These are phyloP conservation scores for Deilephila elpenor DNA, from an alignment of 2,888 invertebrate genomes.

Conservation along the genomic window DNA sequence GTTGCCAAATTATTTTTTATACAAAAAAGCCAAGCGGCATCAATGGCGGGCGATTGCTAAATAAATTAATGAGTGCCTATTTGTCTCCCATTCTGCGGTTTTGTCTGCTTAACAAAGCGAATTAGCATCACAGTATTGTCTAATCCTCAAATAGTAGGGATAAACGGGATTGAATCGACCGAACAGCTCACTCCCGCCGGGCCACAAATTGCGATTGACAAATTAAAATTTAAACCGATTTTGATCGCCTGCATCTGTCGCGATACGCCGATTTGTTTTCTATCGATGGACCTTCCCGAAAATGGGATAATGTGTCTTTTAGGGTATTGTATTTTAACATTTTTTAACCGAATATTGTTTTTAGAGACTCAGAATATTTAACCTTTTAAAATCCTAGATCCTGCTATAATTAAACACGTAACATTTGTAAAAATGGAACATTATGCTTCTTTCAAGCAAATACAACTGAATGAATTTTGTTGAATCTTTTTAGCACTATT, in stretches of 20 bases:
- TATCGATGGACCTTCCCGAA: not conserved
- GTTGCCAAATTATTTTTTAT: too few species aligned
- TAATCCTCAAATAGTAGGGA: not conserved
- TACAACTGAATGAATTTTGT: too few species aligned
- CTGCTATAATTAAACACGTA: too few species aligned
- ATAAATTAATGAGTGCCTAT: not conserved
- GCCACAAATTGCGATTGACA: constrained; percentile 32
- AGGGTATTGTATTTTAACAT: not conserved
- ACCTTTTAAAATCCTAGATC: too few species aligned
- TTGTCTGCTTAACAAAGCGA: not conserved
- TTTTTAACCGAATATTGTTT: not conserved
- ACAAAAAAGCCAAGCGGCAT: too few species aligned
- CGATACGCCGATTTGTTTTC: not conserved
- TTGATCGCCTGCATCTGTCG: constrained; percentile 4
- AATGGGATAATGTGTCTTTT: not conserved
- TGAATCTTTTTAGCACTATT: too few species aligned
- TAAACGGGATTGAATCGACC: constrained; percentile 27
- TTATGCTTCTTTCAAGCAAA: too few species aligned
- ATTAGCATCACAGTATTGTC: not conserved
- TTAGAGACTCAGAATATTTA: not conserved
- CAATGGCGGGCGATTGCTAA: too few species aligned
- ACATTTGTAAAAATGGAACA: too few species aligned
- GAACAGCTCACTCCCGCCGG: constrained; percentile 18
- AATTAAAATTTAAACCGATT: constrained; percentile 27
- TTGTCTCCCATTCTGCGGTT: too few species aligned